Conservation (phyloP, 1,140 invertebrate species). For the Drosophila orena region DNA sequence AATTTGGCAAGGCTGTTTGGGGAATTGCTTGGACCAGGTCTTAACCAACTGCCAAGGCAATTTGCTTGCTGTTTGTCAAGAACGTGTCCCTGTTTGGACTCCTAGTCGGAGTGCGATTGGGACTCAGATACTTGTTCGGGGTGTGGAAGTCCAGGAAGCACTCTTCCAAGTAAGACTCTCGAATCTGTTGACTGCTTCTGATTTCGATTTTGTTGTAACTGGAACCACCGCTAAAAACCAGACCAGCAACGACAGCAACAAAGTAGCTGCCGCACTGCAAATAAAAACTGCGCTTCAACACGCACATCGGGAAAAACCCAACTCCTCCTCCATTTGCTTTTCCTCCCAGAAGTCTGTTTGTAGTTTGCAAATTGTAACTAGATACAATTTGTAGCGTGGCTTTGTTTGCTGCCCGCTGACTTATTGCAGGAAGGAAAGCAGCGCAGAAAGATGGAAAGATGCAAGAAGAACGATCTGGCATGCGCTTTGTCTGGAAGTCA, state of each 20-base stretch:
- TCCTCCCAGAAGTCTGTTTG: constrained; percentile 55
- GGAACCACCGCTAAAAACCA: constrained; percentile 15
- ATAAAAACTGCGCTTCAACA: constrained; percentile 81
- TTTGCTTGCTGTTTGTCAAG: constrained; percentile 67
- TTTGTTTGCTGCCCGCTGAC: constrained; percentile 77
- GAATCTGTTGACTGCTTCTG: constrained; percentile 22
- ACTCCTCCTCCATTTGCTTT: not conserved
- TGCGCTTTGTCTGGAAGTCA: accelerated
- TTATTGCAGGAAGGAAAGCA: constrained; percentile 78
- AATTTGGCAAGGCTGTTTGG: constrained; percentile 81
- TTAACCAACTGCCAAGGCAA: constrained; percentile 76
- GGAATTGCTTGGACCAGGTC: constrained; percentile 66
- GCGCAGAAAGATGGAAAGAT: constrained; percentile 38
- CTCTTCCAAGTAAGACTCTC: constrained; percentile 51
- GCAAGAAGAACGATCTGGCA: constrained; percentile 26
- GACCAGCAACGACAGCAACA: constrained; percentile 30
- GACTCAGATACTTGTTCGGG: not conserved
- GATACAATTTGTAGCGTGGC: constrained; percentile 82
- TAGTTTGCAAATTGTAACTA: constrained; percentile 84
- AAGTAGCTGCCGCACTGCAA: constrained; percentile 49
- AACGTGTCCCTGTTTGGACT: constrained; percentile 36
- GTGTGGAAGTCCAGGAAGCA: constrained; percentile 16
- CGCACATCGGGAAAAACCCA: constrained; percentile 47
- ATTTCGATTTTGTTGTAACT: constrained; percentile 40
- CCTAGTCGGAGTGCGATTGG: not conserved